A percentile compares a stretch with the other conserved stretches of the same genome.
phyloP scores from a whole-genome alignment of 2,797 vertebrate genomes.

The Pseudopleuronectes americanus region DNA sequence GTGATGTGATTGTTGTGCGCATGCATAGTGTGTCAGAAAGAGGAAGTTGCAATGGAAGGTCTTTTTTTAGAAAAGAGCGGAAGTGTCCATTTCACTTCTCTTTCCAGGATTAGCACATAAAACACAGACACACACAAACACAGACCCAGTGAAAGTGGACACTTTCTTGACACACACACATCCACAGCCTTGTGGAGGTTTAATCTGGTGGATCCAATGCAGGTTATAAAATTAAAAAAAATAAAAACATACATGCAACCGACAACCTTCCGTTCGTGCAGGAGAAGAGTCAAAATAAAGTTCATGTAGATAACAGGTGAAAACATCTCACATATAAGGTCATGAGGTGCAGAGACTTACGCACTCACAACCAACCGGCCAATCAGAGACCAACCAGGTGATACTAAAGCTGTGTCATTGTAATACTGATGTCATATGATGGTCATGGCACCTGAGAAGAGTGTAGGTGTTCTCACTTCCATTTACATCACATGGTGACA shows the following conservation, averaged over 20 bases:
- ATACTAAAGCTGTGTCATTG: conserved; percentile 66
- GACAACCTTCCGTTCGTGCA: conserved; percentile 2
- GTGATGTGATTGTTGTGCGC: not conserved
- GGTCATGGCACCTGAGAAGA: conserved; percentile 54
- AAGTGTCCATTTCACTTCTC: conserved; percentile 78
- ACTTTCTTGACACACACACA: conserved; percentile 68
- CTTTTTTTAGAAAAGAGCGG: conserved; percentile 77
- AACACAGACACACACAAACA: conserved; percentile 16
- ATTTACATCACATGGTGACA: conserved; percentile 76
- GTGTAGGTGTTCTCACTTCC: conserved; percentile 80
- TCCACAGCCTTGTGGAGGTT: conserved; percentile 60
- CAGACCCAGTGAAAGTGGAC: conserved; percentile 66
- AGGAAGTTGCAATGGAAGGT: conserved; percentile 75
- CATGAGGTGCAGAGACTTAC: not conserved
- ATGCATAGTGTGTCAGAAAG: conserved; percentile 59
- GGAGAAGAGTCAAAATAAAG: not conserved
- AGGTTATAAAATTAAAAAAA: conserved; percentile 5
- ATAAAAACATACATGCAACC: conserved; percentile 8
- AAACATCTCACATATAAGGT: not conserved
- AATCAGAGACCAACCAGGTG: conserved; percentile 36
- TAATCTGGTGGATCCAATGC: conserved; percentile 29
- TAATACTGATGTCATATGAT: conserved; percentile 73
- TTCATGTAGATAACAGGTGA: not conserved
- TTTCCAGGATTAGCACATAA: conserved; percentile 72
- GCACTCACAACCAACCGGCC: not conserved